Percentiles rank a stretch among this genome's conserved stretches.
phyloP scores from a whole-genome alignment of 30 jellyfish, hydroid and myxozoan species.

The Hydra vulgaris region DNA sequence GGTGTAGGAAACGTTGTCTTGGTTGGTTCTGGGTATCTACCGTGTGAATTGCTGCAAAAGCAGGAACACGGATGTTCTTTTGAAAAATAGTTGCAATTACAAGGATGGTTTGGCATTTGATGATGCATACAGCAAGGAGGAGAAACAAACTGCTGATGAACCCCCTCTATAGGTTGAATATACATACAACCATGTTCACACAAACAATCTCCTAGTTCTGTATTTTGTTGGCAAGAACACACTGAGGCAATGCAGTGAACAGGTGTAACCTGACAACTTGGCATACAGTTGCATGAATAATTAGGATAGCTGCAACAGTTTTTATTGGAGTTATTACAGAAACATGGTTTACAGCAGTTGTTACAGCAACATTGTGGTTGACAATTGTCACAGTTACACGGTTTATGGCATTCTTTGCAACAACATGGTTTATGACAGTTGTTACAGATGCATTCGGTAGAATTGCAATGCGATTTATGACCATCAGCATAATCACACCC shows the following conservation, averaged over 20 bases:
- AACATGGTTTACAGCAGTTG: neutral
- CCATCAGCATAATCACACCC: conserved; percentile 14
- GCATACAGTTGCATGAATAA: neutral
- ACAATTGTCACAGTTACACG: too few species aligned
- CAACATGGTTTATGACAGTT: neutral
- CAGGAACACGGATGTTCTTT: neutral
- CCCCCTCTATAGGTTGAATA: neutral
- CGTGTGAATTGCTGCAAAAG: neutral
- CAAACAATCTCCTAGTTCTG: neutral
- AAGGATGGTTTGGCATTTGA: neutral
- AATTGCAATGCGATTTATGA: neutral
- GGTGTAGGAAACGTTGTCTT: neutral
- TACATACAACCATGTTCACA: neutral
- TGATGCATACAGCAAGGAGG: neutral
- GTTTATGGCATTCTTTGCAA: neutral
- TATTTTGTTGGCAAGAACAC: neutral
- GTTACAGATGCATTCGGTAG: neutral
- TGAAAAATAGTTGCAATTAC: neutral
- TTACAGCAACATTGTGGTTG: neutral
- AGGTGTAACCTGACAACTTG: neutral
- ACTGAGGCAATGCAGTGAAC: neutral
- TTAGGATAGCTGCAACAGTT: neutral
- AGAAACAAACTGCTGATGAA: neutral
- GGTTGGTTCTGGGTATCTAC: neutral
- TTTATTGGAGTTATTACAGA: neutral